Percentiles rank a stretch among this genome's conserved stretches.
These are phyloP conservation scores for Balearica regulorum DNA, from an alignment of 2,797 vertebrate genomes.

Conservation along the genomic window DNA sequence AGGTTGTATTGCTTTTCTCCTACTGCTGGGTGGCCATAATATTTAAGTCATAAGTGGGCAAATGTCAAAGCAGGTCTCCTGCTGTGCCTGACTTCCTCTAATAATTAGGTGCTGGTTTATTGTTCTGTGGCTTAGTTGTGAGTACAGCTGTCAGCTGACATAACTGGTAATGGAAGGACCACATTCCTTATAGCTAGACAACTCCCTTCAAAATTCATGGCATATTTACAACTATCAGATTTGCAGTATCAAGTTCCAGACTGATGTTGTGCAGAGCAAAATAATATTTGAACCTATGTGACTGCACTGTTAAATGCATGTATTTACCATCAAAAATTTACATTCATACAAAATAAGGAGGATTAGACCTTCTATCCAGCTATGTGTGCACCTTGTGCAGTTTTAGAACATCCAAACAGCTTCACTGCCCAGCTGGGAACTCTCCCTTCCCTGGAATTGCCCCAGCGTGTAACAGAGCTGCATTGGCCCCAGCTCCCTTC, in stretches of 20 bases:
- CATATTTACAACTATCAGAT: background rate
- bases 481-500: background rate
- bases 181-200: conserved; percentile 14
- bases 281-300: background rate
- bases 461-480: no score
- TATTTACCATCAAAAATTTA: background rate
- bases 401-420: background rate
- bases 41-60: conserved; percentile 44
- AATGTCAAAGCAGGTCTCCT: conserved; percentile 49
- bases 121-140: background rate
- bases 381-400: background rate
- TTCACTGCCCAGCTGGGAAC: background rate
- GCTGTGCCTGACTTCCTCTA: conserved; percentile 12
- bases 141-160: conserved; percentile 43
- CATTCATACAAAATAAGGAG: background rate
- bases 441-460: background rate
- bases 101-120: conserved; percentile 43
- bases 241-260: background rate
- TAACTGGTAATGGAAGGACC: background rate
- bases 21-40: conserved; percentile 27
- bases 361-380: background rate
- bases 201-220: background rate
- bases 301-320: background rate
- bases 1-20: background rate
- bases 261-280: background rate